Conservation (phyloP, 2,113 vertebrate species). For the Bettongia penicillata region DNA sequence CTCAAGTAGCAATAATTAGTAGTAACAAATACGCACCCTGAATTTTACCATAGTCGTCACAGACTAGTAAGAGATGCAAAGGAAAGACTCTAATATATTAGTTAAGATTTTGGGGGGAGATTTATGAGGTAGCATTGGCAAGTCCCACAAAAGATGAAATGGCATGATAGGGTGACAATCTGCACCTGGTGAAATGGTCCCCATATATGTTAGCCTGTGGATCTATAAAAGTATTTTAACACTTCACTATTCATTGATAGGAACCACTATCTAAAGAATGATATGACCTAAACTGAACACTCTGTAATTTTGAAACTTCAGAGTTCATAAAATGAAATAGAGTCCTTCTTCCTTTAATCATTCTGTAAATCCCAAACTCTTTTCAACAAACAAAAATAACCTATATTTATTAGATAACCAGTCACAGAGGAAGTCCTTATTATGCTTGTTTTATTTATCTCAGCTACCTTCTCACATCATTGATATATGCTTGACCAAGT, state of each 20-base stretch:
- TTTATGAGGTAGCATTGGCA: background rate
- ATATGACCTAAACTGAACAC: background rate
- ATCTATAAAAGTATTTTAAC: background rate
- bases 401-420: slow-evolving; percentile 43
- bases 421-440: background rate
- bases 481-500: slow-evolving; percentile 43
- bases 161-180: background rate
- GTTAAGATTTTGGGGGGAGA: background rate
- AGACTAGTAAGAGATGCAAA: no score
- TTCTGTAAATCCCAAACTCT: background rate
- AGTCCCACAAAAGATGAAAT: background rate
- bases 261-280: background rate
- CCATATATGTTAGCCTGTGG: background rate
- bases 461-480: slow-evolving; percentile 48
- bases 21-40: no score
- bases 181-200: background rate
- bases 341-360: slow-evolving; percentile 15
- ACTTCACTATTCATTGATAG: background rate
- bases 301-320: background rate
- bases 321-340: slow-evolving; percentile 25
- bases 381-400: background rate
- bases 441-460: background rate
- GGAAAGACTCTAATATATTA: no score
- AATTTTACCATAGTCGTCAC: no score
- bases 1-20: no score